These are phyloP conservation scores for Varanus salvator DNA, from an alignment of 2,113 vertebrate genomes.

Conservation along the genomic window DNA sequence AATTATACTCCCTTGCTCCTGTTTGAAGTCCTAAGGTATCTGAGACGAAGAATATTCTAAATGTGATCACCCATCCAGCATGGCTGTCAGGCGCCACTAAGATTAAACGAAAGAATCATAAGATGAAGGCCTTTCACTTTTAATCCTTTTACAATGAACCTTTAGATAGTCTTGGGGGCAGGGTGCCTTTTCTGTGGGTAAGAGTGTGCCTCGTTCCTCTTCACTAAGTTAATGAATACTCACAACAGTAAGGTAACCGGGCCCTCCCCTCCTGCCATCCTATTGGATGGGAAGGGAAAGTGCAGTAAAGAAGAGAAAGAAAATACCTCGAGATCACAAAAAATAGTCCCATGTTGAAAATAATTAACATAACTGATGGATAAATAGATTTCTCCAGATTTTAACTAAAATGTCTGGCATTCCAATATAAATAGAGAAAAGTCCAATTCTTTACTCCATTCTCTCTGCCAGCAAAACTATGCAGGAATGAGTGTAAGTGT, in stretches of 20 bases:
- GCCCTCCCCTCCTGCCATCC: conserved; percentile 47
- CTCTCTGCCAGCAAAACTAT: background rate
- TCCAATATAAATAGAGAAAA: conserved; percentile 71
- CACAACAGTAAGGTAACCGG: conserved; percentile 65
- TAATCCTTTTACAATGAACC: conserved; percentile 96
- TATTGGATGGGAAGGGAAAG: conserved; percentile 64
- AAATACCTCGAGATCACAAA: conserved; percentile 44
- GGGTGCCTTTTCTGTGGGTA: conserved; percentile 83
- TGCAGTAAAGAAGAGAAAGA: conserved; percentile 32
- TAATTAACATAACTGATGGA: conserved; percentile 58
- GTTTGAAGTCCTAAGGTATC: conserved; percentile 87
- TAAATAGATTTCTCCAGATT: conserved; percentile 49
- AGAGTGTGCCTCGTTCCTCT: conserved; percentile 84
- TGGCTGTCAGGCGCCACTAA: conserved; percentile 92
- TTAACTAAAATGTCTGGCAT: conserved; percentile 8
- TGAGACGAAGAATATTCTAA: conserved; percentile 91
- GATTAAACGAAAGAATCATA: conserved; percentile 95
- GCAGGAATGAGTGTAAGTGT: background rate
- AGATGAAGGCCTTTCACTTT: conserved; percentile 93
- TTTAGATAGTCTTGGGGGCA: conserved; percentile 88
- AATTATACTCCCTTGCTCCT: conserved; percentile 85
- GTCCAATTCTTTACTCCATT: background rate
- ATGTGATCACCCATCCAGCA: conserved; percentile 90
- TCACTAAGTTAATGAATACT: conserved; percentile 85
- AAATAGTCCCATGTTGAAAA: conserved; percentile 55